These are phyloP conservation scores for Eremobia ochroleuca DNA, from an alignment of 2,888 invertebrate species.

Conservation along the genomic window DNA sequence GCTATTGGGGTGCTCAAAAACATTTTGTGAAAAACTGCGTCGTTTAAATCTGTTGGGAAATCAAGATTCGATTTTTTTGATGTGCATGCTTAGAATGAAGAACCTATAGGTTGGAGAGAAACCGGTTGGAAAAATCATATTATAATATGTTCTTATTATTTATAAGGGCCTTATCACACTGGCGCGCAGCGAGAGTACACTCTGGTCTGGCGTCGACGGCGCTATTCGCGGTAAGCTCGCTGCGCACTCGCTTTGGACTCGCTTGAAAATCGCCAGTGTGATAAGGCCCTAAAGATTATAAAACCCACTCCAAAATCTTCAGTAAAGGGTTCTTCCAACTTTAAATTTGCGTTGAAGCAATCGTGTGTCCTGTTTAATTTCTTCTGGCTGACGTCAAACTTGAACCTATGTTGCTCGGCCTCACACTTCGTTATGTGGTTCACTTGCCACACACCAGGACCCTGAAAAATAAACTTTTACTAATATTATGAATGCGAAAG, in stretches of 20 bases:
- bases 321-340: conserved; percentile 63
- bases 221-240: too few species aligned
- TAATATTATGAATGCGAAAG: background rate
- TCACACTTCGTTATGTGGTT: conserved; percentile 44
- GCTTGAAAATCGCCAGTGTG: too few species aligned
- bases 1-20: background rate
- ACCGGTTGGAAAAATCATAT: background rate
- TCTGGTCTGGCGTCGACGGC: too few species aligned
- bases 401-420: conserved; percentile 54
- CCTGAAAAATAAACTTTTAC: conserved; percentile 23
- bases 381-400: conserved; percentile 62
- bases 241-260: too few species aligned
- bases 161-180: too few species aligned
- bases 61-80: background rate
- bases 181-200: too few species aligned
- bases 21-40: background rate
- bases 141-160: background rate
- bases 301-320: conserved; percentile 38
- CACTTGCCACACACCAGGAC: conserved; percentile 48
- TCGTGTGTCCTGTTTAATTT: conserved; percentile 81
- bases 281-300: background rate
- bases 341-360: conserved; percentile 70
- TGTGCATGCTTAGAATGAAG: background rate
- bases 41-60: background rate
- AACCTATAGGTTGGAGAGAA: background rate